Conservation (phyloP, 2,888 invertebrate genomes). For the Lepidochitona cinerea region DNA sequence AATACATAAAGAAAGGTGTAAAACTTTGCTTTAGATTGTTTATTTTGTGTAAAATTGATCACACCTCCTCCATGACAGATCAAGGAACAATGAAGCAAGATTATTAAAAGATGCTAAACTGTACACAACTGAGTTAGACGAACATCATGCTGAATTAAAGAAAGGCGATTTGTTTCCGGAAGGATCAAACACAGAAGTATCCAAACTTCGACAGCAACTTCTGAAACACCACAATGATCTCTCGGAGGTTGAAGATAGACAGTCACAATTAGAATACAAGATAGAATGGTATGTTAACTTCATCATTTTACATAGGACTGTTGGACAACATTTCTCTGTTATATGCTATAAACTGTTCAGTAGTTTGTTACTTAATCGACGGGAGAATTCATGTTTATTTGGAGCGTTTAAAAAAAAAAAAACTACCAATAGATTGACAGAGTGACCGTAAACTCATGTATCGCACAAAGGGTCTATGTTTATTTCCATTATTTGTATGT, state of each 20-base stretch:
- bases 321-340: too few relatives aligned
- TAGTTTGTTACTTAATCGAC: too few relatives aligned
- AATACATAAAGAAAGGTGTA: too few relatives aligned
- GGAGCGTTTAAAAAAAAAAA: too few relatives aligned
- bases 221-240: constrained; percentile 68
- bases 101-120: constrained; percentile 65
- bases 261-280: constrained; percentile 69
- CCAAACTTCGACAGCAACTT: constrained; percentile 65
- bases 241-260: constrained; percentile 64
- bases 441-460: too few relatives aligned
- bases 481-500: too few relatives aligned
- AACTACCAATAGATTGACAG: too few relatives aligned
- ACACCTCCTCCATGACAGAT: constrained; percentile 46
- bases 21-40: too few relatives aligned
- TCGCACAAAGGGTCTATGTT: too few relatives aligned
- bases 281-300: constrained; percentile 69
- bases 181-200: constrained; percentile 66
- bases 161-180: constrained; percentile 69
- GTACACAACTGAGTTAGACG: constrained; percentile 55
- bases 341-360: too few relatives aligned
- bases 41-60: background rate
- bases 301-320: too few relatives aligned
- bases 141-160: constrained; percentile 62
- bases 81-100: constrained; percentile 64
- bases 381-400: too few relatives aligned